Evolutionary conservation across 2,888 invertebrate species (phyloP).

Genomic region (Acanthosepion esculentum): DNA sequence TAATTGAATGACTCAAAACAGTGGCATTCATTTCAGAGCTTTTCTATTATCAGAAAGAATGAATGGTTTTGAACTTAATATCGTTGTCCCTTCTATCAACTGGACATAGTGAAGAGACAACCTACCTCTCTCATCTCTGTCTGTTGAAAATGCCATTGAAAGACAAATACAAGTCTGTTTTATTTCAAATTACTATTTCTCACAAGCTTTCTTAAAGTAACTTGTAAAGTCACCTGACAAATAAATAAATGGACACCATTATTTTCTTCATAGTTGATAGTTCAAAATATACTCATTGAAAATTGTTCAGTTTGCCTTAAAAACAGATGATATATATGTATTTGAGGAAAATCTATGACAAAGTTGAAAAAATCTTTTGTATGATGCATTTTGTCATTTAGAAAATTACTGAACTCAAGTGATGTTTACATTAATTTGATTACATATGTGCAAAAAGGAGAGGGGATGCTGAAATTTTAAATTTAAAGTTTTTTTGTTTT

Average conservation of each 20-base stretch:
- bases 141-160: background rate
- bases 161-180: background rate
- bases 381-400: no score
- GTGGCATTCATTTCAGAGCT: background rate
- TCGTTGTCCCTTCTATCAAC: background rate
- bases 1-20: conserved; percentile 6
- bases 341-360: no score
- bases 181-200: background rate
- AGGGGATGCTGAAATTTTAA: no score
- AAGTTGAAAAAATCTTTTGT: no score
- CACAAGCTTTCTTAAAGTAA: background rate
- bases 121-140: background rate
- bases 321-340: background rate
- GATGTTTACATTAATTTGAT: no score
- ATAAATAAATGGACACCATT: background rate
- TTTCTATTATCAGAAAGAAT: background rate
- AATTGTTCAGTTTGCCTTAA: no score
- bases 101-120: background rate
- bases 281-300: background rate
- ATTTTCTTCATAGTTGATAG: background rate
- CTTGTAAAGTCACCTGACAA: background rate
- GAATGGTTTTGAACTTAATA: background rate
- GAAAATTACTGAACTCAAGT: no score
- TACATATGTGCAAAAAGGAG: no score
- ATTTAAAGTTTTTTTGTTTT: no score